phyloP scores from a whole-genome alignment of 1,140 invertebrate species.

The Vanessa atalanta region DNA sequence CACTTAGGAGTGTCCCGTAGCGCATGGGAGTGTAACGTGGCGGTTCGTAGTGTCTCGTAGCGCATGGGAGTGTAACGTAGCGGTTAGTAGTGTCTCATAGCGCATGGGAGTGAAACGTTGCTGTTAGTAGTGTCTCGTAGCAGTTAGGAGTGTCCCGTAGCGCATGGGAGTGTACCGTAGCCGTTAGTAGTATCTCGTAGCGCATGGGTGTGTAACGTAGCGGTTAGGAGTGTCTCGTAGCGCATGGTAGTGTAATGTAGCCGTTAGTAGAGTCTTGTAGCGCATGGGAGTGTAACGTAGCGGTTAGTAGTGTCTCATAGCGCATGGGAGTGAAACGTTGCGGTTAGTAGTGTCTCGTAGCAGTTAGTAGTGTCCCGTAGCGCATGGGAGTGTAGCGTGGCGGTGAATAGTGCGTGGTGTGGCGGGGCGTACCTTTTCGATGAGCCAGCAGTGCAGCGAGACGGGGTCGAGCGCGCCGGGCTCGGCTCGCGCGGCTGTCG shows the following conservation, averaged over 20 bases:
- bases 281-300: neutral
- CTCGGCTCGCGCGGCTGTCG: slow-evolving; percentile 41
- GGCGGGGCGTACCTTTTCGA: slow-evolving; percentile 65
- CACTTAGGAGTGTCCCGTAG: neutral
- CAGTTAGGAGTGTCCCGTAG: neutral
- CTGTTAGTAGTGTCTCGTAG: slow-evolving; percentile 18
- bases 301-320: neutral
- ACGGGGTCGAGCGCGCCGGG: slow-evolving; percentile 60
- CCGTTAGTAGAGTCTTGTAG: neutral
- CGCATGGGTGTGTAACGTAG: neutral
- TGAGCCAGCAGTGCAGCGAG: slow-evolving; percentile 78
- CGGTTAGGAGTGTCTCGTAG: neutral
- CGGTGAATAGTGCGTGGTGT: too few species aligned
- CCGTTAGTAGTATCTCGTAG: too few species aligned
- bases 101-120: slow-evolving; percentile 77
- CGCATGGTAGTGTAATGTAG: too few species aligned
- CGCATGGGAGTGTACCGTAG: neutral
- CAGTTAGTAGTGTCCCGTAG: neutral
- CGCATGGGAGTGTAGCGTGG: neutral
- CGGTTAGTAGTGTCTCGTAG: neutral
- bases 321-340: neutral
- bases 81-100: slow-evolving; percentile 52
- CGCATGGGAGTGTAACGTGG: neutral
- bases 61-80: neutral
- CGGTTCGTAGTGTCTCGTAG: neutral